These are phyloP conservation scores for Ctena decussata DNA, from an alignment of 2,888 invertebrate genomes.

Conservation along the genomic window DNA sequence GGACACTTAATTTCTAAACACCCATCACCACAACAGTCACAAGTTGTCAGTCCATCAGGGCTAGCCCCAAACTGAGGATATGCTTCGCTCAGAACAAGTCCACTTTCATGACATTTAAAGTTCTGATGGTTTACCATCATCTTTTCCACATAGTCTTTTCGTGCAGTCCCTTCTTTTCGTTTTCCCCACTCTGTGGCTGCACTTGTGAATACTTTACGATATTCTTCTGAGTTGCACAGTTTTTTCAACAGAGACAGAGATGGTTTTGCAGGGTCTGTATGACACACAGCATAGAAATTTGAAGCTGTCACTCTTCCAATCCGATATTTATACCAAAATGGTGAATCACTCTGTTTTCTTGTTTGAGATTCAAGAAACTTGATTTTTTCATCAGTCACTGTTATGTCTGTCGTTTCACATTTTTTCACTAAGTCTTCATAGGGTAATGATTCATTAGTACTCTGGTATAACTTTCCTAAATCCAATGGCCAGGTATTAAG, in stretches of 20 bases:
- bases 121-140: slow-evolving; percentile 2
- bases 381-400: slow-evolving; percentile 6
- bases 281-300: slow-evolving; percentile 18
- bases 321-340: slow-evolving; percentile 18
- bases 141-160: neutral
- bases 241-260: neutral
- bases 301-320: slow-evolving; percentile 29
- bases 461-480: neutral
- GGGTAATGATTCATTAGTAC: neutral
- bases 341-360: slow-evolving; percentile 11
- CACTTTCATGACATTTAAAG: slow-evolving; percentile 8
- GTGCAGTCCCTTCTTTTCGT: slow-evolving; percentile 17
- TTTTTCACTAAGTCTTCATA: slow-evolving; percentile 6
- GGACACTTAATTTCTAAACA: slow-evolving; percentile 56
- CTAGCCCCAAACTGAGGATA: slow-evolving; percentile 51
- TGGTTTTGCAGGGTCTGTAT: neutral
- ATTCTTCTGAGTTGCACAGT: neutral
- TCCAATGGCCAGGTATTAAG: neutral
- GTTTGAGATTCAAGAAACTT: slow-evolving; percentile 15
- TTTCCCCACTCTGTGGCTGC: slow-evolving; percentile 33
- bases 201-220: neutral
- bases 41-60: slow-evolving; percentile 48
- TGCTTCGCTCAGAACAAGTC: slow-evolving; percentile 12
- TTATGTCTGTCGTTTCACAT: neutral
- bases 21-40: slow-evolving; percentile 52